These are phyloP conservation scores for Drosophila birchii DNA, from an alignment of 2,888 invertebrate species.

Conservation along the genomic window DNA sequence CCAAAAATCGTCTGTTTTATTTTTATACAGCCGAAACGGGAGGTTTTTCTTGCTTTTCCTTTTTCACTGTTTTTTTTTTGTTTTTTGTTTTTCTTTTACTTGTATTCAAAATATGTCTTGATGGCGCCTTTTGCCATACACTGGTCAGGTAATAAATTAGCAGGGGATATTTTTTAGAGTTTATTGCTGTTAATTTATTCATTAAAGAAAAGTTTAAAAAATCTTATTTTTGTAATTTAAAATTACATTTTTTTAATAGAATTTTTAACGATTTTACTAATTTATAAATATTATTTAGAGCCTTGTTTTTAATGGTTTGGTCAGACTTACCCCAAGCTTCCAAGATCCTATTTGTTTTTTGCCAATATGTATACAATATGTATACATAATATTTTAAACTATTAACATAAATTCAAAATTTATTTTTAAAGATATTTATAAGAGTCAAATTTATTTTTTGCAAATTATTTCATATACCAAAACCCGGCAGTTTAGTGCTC, in stretches of 20 bases:
- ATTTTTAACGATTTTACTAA: neutral
- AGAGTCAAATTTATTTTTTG: neutral
- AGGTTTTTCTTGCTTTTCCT: conserved; percentile 22
- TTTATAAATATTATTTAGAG: too few relatives aligned
- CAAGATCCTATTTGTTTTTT: neutral
- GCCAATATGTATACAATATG: neutral
- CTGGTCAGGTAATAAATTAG: conserved; percentile 4
- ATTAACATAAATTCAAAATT: neutral
- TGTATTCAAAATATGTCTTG: conserved; percentile 3
- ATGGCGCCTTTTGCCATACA: conserved; percentile 21
- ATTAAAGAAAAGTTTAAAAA: neutral
- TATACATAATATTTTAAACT: neutral
- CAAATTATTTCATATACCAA: neutral
- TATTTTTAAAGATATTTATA: neutral
- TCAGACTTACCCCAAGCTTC: too few relatives aligned
- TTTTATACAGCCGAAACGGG: conserved; percentile 47
- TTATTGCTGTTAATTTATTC: neutral
- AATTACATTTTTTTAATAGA: neutral
- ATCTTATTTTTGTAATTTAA: neutral
- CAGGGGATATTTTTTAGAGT: neutral
- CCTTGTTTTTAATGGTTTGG: too few relatives aligned
- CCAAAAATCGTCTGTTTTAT: conserved; percentile 41
- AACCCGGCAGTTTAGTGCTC: neutral
- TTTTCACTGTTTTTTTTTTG: neutral
- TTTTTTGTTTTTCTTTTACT: neutral